Conservation (phyloP, 2,888 invertebrate species). For the Melieria omissa region DNA sequence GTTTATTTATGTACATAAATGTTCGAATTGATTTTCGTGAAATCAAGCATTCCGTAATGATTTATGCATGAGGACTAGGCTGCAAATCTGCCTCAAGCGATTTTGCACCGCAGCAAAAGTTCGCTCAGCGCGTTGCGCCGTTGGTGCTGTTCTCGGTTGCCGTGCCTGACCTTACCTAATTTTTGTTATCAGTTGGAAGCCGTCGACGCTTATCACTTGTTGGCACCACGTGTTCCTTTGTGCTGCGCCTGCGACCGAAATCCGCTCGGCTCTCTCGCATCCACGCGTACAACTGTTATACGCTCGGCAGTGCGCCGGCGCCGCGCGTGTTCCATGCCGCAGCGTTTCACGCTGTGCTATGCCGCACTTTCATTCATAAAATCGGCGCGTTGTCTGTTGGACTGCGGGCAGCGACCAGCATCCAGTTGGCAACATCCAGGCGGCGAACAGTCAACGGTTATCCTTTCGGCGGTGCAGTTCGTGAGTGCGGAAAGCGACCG, state of each 20-base stretch:
- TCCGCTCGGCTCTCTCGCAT: background rate
- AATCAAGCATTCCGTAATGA: too few species aligned
- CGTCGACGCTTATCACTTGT: conserved; percentile 27
- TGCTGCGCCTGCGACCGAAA: background rate
- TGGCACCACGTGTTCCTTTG: conserved; percentile 23
- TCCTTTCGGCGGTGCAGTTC: conserved; percentile 39
- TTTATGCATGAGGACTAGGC: too few species aligned
- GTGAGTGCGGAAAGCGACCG: conserved; percentile 10
- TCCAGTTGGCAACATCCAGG: background rate
- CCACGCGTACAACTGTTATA: conserved; percentile 17
- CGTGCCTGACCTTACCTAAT: too few species aligned
- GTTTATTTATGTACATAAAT: too few species aligned
- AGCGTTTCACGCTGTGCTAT: background rate
- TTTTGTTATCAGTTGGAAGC: conserved; percentile 10
- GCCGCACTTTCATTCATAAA: background rate
- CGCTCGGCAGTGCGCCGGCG: conserved; percentile 6
- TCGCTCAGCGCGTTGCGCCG: background rate
- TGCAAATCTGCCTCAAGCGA: too few species aligned
- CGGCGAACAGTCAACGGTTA: conserved; percentile 38
- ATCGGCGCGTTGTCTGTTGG: background rate
- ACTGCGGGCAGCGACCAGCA: background rate
- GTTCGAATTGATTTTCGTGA: too few species aligned
- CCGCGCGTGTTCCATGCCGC: conserved; percentile 9
- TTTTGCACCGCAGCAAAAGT: too few species aligned
- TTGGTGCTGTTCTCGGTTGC: too few species aligned